These are phyloP conservation scores for Gila orcuttii DNA, from an alignment of 2,113 vertebrate species.

Conservation along the genomic window DNA sequence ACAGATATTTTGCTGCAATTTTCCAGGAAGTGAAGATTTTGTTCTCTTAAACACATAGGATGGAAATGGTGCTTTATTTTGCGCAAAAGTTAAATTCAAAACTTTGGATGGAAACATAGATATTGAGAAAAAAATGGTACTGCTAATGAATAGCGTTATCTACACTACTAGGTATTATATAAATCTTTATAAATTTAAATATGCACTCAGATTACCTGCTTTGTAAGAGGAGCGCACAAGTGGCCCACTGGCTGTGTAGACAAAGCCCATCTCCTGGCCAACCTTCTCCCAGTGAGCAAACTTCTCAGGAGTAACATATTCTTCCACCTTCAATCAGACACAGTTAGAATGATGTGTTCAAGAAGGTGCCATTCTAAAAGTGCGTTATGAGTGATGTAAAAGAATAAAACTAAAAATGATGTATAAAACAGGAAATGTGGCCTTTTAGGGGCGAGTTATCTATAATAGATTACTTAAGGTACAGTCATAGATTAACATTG, in stretches of 20 bases:
- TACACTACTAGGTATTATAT: no score
- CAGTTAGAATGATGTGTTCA: neutral
- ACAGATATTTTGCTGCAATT: no score
- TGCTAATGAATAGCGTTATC: neutral
- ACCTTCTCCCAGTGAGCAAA: slow-evolving; percentile 95
- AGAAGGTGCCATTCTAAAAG: neutral
- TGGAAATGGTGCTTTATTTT: no score
- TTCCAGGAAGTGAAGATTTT: no score
- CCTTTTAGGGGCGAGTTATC: no score
- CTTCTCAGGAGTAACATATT: slow-evolving; percentile 92
- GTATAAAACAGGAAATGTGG: neutral
- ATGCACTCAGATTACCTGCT: slow-evolving; percentile 82
- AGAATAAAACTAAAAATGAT: neutral
- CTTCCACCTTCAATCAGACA: slow-evolving; percentile 84
- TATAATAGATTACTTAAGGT: neutral
- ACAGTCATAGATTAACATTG: neutral
- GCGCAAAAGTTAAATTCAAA: no score
- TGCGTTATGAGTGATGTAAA: neutral
- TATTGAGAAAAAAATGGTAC: neutral
- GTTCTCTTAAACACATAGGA: no score
- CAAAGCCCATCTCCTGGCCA: slow-evolving; percentile 91
- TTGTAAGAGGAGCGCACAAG: slow-evolving; percentile 97
- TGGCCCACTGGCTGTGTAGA: slow-evolving; percentile 94
- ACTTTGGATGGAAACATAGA: no score
- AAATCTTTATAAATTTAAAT: neutral